These are phyloP conservation scores for Lonchura striata DNA, from an alignment of 2,113 vertebrate species.

Conservation along the genomic window DNA sequence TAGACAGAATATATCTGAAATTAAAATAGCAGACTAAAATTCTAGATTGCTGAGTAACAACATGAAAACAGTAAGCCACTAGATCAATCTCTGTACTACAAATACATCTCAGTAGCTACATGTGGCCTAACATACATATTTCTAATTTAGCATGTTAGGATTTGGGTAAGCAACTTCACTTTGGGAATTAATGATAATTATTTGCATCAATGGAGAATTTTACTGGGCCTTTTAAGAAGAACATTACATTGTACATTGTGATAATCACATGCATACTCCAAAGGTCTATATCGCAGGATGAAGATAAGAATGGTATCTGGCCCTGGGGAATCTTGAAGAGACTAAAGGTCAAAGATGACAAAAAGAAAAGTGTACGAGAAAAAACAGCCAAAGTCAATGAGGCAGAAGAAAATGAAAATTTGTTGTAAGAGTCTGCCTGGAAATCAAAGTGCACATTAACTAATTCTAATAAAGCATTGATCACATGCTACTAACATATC, in stretches of 20 bases:
- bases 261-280: slow-evolving; percentile 73
- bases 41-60: not conserved
- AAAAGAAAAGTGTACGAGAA: slow-evolving; percentile 81
- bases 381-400: slow-evolving; percentile 75
- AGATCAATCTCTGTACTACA: not conserved
- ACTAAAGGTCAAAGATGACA: slow-evolving; percentile 81
- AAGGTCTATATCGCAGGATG: slow-evolving; percentile 78
- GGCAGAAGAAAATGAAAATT: slow-evolving; percentile 81
- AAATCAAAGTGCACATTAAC: slow-evolving; percentile 61
- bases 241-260: slow-evolving; percentile 45
- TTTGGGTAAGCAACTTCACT: not conserved
- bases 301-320: slow-evolving; percentile 77
- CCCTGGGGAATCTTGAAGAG: slow-evolving; percentile 83
- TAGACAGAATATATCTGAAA: not conserved
- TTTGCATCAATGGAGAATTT: not conserved
- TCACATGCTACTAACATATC: slow-evolving; percentile 73
- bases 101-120: not conserved
- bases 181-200: not conserved
- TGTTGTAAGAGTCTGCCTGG: slow-evolving; percentile 82
- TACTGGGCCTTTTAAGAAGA: not conserved
- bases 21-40: not conserved
- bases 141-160: not conserved
- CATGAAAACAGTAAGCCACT: not conserved
- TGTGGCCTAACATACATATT: not conserved
- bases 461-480: slow-evolving; percentile 65